Evolutionary conservation across 1,140 invertebrate species (phyloP), one percentile per base, ranked within the genome.

Genomic region (Drosophila elegans): DNA sequence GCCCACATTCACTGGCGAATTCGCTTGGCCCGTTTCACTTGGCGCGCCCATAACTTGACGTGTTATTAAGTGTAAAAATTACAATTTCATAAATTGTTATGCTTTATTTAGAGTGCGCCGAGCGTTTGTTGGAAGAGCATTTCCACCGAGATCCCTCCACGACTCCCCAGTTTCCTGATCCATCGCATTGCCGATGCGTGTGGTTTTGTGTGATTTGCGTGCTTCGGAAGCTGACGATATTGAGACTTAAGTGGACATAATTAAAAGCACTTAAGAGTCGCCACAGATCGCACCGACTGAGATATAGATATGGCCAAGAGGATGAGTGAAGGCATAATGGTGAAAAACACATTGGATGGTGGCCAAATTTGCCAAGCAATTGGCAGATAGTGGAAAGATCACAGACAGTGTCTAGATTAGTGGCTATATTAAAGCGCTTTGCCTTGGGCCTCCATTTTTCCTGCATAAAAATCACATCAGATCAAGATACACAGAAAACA

Each of bases 51-150:
- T 81, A 81, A 86, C 75, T 86, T 59, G 78, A 63, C 83, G 84
- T 88, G 76, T 86, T 86, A 86, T 86, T 86, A 86, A 86, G 83
- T 86, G 83, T 86, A 86, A 79, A 86, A 86, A 86, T 86, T 86
- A 89, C 80, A 89, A 86, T 86, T 86, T 86, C 84, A 86, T 86
- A 86, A 86, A 86, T 86, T 86, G 84, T 74, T 86, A 86, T 76
- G 84, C 71, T 88, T 83, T 86, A 86, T 86, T 86, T 86, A 86
- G 80, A 86, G 79, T 86, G 51, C 53, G 64, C 64, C 61, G 64
- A 55, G 59, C 46, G 73, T 66, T 38, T 41, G 36, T 36, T 32
- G 29, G 38, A 49, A 53, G 9, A 41, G 53, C 49, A 53, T 21
- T 49, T 41, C 52, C 51, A 21, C 55, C 55, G 48, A 10, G 16